Evolutionary conservation across 2,888 invertebrate species (phyloP), one percentile per base, ranked within the genome.

Genomic region (Metellina segmentata): DNA sequence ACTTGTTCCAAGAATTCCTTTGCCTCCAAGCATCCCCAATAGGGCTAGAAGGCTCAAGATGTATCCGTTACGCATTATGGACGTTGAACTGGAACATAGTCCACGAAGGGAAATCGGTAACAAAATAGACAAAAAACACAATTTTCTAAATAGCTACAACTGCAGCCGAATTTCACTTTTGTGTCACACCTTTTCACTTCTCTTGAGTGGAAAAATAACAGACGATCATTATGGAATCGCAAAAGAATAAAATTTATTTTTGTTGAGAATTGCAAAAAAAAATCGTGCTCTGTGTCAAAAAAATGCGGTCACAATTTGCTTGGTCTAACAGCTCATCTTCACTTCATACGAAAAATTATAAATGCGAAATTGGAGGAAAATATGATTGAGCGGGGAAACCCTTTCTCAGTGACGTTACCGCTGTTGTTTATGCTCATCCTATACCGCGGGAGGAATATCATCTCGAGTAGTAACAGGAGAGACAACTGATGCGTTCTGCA

Each of bases 61-160:
- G 77, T 49, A 61, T 79, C 34, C 16, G 19, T 9, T 19, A 52
- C 48, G 72, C 90, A 90, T 89, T n/a, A 85, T 77, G 83, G 53
- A 49, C 53, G n/a, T 34, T 81, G 11, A 34, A 72, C 13, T 74
- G 34, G 78, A 86, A 91, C 91, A 91, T 91, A 91, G 82, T 91
- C 91, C 91, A 77, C 48, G n/a, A 61, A 13, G 71, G 16, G 19
- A 81, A 5, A 8, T 16, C 16, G 16, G 9, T 61, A 61, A 61
- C 61, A 16, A 16, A 61, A 61, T 61, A 61, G 13, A 61, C 7
- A 61, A 16, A 61, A 8, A 61, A 13, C 61, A 61, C 61, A 9
- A 0, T 61, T 13, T 61, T 34, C 34, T 34, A 34, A 4, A 34
- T 4, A 34, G 34, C 34, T 34, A 34, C 34, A 34, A 34, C 34